Percentiles rank a stretch among this genome's conserved stretches.
phyloP scores from a whole-genome alignment of 2,113 vertebrate species.

The Equus przewalskii region DNA sequence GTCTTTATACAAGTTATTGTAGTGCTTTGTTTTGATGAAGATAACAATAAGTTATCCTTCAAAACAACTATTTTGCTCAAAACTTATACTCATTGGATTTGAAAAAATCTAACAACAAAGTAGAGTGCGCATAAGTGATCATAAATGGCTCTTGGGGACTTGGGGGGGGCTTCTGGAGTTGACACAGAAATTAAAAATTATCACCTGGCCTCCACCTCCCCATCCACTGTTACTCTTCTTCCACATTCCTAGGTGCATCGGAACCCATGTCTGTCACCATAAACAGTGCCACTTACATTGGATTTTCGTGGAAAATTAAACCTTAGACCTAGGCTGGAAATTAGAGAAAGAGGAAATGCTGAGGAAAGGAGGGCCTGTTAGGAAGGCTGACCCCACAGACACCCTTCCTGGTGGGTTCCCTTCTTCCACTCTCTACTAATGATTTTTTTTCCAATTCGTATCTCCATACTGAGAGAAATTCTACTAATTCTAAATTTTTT shows the following conservation, averaged over 20 bases:
- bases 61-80: conserved; percentile 70
- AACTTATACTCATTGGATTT: neutral
- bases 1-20: conserved; percentile 59
- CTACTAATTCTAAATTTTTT: neutral
- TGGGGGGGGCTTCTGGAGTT: neutral
- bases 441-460: neutral
- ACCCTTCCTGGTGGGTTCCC: neutral
- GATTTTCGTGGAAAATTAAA: neutral
- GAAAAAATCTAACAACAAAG: neutral
- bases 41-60: conserved; percentile 56
- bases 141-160: neutral
- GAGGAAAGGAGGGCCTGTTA: neutral
- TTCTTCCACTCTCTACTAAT: neutral
- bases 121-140: neutral
- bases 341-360: neutral
- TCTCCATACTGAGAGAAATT: neutral
- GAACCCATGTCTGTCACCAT: neutral
- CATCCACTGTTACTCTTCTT: neutral
- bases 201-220: neutral
- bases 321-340: neutral
- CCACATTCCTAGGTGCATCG: neutral
- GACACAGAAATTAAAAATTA: neutral
- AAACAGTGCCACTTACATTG: neutral
- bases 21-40: conserved; percentile 72
- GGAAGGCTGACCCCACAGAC: accelerated